These are phyloP conservation scores for Telenomus remus DNA, from an alignment of 1,140 invertebrate genomes.

Conservation along the genomic window DNA sequence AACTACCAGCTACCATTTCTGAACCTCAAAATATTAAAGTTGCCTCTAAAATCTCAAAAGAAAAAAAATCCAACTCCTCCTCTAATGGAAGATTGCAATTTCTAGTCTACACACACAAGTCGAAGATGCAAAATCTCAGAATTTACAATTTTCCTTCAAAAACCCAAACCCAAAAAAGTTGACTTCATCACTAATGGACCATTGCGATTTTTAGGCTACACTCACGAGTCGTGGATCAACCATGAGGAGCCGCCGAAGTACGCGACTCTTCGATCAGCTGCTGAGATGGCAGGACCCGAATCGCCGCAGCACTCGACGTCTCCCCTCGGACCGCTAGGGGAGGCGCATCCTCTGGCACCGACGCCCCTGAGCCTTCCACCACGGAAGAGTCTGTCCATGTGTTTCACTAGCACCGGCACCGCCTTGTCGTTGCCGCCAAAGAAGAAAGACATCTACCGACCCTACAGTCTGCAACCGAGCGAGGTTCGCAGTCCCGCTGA, in stretches of 20 bases:
- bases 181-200: neutral
- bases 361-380: conserved; percentile 68
- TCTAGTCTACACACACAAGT: no score
- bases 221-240: conserved; percentile 73
- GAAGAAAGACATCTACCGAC: conserved; percentile 91
- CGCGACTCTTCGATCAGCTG: conserved; percentile 80
- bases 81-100: no score
- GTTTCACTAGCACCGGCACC: conserved; percentile 88
- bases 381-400: conserved; percentile 84
- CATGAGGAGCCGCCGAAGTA: conserved; percentile 78
- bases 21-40: no score
- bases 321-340: conserved; percentile 55
- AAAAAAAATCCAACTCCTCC: no score
- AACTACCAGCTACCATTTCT: no score
- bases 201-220: conserved; percentile 67
- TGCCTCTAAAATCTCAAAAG: no score
- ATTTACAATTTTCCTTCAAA: no score
- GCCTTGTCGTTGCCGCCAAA: conserved; percentile 88
- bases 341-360: conserved; percentile 71
- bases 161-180: no score
- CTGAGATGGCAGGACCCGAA: conserved; percentile 72
- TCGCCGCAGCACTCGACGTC: conserved; percentile 50
- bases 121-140: no score
- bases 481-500: conserved; percentile 81
- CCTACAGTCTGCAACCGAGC: conserved; percentile 85